A percentile compares a stretch with the other conserved stretches of the same genome.
Evolutionary conservation across 2,888 invertebrate species (phyloP).

Genomic region (Magallana nippona): DNA sequence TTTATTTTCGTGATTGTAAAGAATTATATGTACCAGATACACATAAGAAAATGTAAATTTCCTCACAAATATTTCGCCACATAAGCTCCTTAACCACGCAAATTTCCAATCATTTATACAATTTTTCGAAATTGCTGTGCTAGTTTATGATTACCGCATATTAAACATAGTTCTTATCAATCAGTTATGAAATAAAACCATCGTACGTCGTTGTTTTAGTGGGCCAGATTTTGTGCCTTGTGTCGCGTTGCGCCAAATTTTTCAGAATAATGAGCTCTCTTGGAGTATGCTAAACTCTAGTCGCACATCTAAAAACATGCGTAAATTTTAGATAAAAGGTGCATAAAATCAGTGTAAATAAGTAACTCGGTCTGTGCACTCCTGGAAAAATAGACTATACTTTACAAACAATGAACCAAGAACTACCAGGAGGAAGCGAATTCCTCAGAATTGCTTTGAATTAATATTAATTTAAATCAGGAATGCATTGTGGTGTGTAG

Average conservation of each 20-base stretch:
- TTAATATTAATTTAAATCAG: not conserved
- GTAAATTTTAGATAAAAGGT: not conserved
- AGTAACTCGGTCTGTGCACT: not conserved
- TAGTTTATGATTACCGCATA: conserved; percentile 3
- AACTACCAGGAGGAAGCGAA: not conserved
- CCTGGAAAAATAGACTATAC: not conserved
- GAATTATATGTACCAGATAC: not conserved
- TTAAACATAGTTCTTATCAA: not conserved
- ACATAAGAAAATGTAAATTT: too few relatives aligned
- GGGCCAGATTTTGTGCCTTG: conserved; percentile 5
- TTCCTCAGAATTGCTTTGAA: not conserved
- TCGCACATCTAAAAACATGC: not conserved
- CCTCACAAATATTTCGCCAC: too few relatives aligned
- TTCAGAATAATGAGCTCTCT: conserved; percentile 7
- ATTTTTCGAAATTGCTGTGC: not conserved
- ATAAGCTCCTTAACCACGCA: too few relatives aligned
- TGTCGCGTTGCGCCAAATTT: not conserved
- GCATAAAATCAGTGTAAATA: not conserved
- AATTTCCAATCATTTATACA: not conserved
- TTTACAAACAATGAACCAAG: not conserved
- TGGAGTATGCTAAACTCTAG: not conserved
- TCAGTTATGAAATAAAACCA: not conserved
- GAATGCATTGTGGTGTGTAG: not conserved
- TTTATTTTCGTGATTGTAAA: not conserved
- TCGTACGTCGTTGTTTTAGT: conserved; percentile 12